These are phyloP conservation scores for Zeuzera pyrina DNA, from an alignment of 2,888 invertebrate genomes.

Conservation along the genomic window DNA sequence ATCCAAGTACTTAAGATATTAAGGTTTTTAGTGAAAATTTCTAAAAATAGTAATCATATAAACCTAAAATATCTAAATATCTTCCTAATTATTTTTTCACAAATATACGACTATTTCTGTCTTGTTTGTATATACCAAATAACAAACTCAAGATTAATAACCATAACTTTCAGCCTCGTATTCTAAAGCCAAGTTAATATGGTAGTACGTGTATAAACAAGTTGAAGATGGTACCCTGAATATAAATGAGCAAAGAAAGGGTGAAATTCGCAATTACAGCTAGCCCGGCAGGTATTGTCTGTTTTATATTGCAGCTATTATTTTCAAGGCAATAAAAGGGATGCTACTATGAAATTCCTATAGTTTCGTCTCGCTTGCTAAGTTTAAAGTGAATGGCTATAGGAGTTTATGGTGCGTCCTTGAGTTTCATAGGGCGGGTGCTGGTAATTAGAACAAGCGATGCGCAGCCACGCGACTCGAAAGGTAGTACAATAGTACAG, in stretches of 20 bases:
- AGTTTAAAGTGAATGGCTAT: constrained; percentile 13
- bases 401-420: constrained; percentile 16
- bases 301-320: constrained; percentile 15
- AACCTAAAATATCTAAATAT: no score
- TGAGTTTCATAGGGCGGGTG: constrained; percentile 36
- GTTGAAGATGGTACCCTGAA: constrained; percentile 34
- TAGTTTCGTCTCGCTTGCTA: constrained; percentile 15
- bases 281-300: constrained; percentile 21
- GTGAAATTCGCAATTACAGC: constrained; percentile 38
- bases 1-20: no score
- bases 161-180: constrained; percentile 4
- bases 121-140: no score
- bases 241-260: constrained; percentile 39
- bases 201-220: constrained; percentile 25
- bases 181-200: constrained; percentile 7
- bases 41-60: no score
- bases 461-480: constrained; percentile 60
- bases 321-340: constrained; percentile 14
- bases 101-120: no score
- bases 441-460: constrained; percentile 65
- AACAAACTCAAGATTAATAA: constrained; percentile 3
- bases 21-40: no score
- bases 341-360: constrained; percentile 12
- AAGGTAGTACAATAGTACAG: no score
- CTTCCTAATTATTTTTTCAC: no score